phyloP scores from a whole-genome alignment of 2,113 vertebrate species.

The Montifringilla adamsi region DNA sequence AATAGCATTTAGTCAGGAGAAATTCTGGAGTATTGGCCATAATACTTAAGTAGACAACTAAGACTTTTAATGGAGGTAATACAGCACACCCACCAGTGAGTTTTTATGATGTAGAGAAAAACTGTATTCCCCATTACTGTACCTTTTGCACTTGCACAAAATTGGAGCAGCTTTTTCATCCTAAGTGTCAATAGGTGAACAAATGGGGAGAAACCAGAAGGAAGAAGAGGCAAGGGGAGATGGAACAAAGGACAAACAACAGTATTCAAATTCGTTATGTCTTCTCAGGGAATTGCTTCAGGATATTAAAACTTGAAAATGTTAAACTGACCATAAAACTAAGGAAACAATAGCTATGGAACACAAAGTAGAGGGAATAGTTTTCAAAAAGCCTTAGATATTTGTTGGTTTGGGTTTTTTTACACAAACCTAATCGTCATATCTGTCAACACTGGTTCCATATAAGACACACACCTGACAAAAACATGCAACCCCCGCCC shows the following conservation, averaged over 20 bases:
- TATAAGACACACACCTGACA: constrained; percentile 41
- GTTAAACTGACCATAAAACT: constrained; percentile 4
- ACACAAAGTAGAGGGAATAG: constrained; percentile 1
- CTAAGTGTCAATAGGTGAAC: neutral
- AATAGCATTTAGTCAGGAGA: constrained; percentile 7
- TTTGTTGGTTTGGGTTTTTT: neutral
- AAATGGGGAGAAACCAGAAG: neutral
- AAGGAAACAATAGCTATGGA: constrained; percentile 11
- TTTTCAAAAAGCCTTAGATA: constrained; percentile 2
- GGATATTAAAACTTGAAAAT: neutral
- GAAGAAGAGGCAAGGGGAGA: neutral
- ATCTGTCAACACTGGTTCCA: constrained; percentile 41
- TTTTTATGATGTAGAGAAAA: neutral
- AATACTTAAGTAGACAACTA: neutral
- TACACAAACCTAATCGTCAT: neutral
- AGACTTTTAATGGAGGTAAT: constrained; percentile 10
- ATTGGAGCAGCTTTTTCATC: constrained; percentile 25
- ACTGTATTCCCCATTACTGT: neutral
- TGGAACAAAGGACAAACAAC: neutral
- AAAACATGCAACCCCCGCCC: constrained; percentile 45
- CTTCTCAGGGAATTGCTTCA: constrained; percentile 1
- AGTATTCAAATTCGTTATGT: neutral
- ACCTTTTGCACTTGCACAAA: constrained; percentile 10
- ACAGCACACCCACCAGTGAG: constrained; percentile 4
- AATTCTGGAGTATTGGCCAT: neutral